Conservation (phyloP, 2,888 invertebrate genomes). For the Leptura quadrifasciata region DNA sequence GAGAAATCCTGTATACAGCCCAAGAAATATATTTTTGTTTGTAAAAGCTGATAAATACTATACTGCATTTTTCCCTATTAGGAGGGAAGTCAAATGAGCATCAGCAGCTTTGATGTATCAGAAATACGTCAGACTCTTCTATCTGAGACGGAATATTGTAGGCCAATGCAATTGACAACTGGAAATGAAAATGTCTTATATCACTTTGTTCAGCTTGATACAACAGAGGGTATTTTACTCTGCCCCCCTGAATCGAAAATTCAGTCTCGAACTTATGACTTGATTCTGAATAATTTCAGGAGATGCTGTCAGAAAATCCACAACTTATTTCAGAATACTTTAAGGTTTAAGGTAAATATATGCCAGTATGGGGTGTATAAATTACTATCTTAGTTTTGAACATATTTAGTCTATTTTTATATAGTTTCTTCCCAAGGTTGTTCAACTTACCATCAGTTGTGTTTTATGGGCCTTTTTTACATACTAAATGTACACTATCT, state of each 20-base stretch:
- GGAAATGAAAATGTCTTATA: conserved; percentile 85
- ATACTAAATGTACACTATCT: no score
- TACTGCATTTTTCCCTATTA: conserved; percentile 63
- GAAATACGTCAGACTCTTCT: conserved; percentile 84
- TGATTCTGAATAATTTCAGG: conserved; percentile 83
- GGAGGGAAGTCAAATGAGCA: conserved; percentile 81
- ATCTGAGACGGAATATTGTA: conserved; percentile 81
- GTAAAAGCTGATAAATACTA: not conserved
- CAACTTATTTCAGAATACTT: conserved; percentile 82
- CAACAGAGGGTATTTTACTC: conserved; percentile 82
- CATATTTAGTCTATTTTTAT: no score
- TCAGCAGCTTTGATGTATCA: conserved; percentile 80
- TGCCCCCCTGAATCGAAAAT: conserved; percentile 75
- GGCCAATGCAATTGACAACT: conserved; percentile 79
- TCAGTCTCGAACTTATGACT: conserved; percentile 68
- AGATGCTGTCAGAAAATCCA: conserved; percentile 84
- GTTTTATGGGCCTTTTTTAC: no score
- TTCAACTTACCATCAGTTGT: no score
- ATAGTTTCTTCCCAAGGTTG: not conserved
- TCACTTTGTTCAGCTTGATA: conserved; percentile 85
- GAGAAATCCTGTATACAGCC: no score
- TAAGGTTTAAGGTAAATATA: conserved; percentile 75
- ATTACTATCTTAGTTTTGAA: not conserved
- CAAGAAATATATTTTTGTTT: no score
- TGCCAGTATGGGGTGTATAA: no score